Base-by-base conservation (phyloP, 2,113 vertebrate species). In the Colinus virginianus region DNA sequence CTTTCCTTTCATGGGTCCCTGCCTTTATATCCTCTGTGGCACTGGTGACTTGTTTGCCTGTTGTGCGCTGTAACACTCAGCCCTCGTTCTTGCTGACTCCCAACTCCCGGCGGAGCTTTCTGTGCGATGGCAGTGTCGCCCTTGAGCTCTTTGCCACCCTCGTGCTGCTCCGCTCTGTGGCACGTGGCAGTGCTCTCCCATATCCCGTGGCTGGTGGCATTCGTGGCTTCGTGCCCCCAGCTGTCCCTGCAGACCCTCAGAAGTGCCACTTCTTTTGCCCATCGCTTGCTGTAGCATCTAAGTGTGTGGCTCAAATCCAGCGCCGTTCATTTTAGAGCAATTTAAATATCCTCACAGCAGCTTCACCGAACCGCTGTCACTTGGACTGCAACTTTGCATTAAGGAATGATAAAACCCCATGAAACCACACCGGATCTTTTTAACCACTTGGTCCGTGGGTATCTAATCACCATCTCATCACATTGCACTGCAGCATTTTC, bases 181-280 rank as follows among this genome's bases (percentile, higher is more conserved):
- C 83, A 32, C 61, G 0, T 42, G 3, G n/a, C 15, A 4, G 2
- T 13, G 59, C 28, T 43, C 28, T 34, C n/a, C 1, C 30, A 1
- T 8, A 3, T 0, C 43, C 0, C 5, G 9, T 32, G 69, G 4
- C 7, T 0, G 11, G 1, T 7, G 0, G 1, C 46, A 49, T 2
- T 32, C 28, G 4, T 66, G 43, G 43, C 34, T 59, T 26, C 13
- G 15, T 32, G 58, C 3, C 20, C 15, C 1, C 2, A 63, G 58
- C 43, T 59, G 32, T 2, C 91, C 78, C 95, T 0, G 15, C 0
- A 32, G 69, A 86, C 3, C 0, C 13, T 71, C 0, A 9, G 80
- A 78, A 77, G 59, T 40, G 48, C 69, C 61, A 2, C 76, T 67
- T 81, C 51, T 63, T 43, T 9, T 2, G 0, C 21, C 0, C 15